These are phyloP conservation scores for Xyliphius kryptos DNA, from an alignment of 2,113 vertebrate species.

Conservation along the genomic window DNA sequence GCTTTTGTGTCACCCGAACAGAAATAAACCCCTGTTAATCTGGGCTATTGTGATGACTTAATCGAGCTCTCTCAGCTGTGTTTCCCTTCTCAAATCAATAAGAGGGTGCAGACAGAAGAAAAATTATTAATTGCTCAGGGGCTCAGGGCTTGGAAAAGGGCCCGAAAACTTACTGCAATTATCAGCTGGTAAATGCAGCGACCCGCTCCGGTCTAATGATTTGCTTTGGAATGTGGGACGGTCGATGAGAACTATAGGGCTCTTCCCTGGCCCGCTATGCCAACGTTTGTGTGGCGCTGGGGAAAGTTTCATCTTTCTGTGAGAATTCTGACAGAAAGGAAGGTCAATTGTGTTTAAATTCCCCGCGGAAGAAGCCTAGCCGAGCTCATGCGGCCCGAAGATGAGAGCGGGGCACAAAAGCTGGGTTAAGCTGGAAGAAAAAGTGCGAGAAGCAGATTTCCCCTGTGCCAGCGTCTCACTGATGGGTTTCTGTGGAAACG, in stretches of 20 bases:
- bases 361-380: conserved; percentile 21
- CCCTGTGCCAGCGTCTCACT: conserved; percentile 48
- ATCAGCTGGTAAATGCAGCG: conserved; percentile 33
- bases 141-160: conserved; percentile 35
- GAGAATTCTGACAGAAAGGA: conserved; percentile 29
- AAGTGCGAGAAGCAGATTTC: conserved; percentile 46
- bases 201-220: conserved; percentile 15
- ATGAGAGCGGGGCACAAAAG: conserved; percentile 37
- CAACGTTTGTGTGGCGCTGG: background rate
- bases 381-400: conserved; percentile 14
- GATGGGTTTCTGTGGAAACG: conserved; percentile 66
- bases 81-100: conserved; percentile 43
- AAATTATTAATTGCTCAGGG: conserved; percentile 43
- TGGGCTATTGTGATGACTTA: conserved; percentile 56
- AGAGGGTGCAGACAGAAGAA: conserved; percentile 33
- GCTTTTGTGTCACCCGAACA: conserved; percentile 49
- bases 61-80: conserved; percentile 54
- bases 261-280: conserved; percentile 8
- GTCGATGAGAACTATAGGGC: conserved; percentile 11
- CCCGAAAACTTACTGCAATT: conserved; percentile 34
- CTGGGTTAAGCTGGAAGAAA: conserved; percentile 32
- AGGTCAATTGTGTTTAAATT: conserved; percentile 28
- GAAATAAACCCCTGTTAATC: conserved; percentile 58
- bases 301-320: background rate
- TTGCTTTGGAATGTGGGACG: background rate